Evolutionary conservation across 2,113 vertebrate species (phyloP).

Genomic region (Myocastor coypus): DNA sequence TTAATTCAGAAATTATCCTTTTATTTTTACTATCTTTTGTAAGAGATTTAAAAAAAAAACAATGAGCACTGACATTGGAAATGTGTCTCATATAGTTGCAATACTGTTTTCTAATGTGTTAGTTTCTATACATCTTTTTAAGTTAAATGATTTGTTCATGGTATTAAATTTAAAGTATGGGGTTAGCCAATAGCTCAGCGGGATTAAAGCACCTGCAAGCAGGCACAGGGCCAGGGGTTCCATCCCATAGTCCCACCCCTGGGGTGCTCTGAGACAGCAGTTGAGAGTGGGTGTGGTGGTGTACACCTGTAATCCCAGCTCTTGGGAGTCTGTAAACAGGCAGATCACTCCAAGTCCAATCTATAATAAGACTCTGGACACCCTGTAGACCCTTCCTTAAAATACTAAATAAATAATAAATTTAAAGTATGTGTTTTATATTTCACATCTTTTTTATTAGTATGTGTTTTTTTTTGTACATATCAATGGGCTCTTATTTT

Average conservation of each 20-base stretch:
- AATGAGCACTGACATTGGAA: neutral
- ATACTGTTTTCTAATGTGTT: neutral
- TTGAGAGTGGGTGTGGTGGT: too few species aligned
- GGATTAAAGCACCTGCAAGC: too few species aligned
- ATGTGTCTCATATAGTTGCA: neutral
- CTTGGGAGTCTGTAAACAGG: too few species aligned
- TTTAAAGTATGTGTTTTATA: neutral
- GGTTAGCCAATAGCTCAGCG: too few species aligned
- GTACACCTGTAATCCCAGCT: too few species aligned
- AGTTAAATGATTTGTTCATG: conserved; percentile 38
- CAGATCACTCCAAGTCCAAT: too few species aligned
- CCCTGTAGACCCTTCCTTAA: too few species aligned
- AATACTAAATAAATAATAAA: too few species aligned
- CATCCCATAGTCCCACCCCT: too few species aligned
- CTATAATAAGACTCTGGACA: too few species aligned
- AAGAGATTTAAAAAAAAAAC: neutral
- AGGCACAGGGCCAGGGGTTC: too few species aligned
- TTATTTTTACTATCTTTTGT: conserved; percentile 11
- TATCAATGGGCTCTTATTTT: neutral
- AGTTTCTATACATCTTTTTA: neutral
- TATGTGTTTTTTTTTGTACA: neutral
- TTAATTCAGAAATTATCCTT: neutral
- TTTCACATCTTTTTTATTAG: neutral
- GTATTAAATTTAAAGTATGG: neutral
- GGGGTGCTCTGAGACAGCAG: too few species aligned